Percentiles rank a stretch among this genome's conserved stretches.
These are phyloP conservation scores for Drosophila gaucha DNA, from an alignment of 2,888 invertebrate genomes.

Conservation along the genomic window DNA sequence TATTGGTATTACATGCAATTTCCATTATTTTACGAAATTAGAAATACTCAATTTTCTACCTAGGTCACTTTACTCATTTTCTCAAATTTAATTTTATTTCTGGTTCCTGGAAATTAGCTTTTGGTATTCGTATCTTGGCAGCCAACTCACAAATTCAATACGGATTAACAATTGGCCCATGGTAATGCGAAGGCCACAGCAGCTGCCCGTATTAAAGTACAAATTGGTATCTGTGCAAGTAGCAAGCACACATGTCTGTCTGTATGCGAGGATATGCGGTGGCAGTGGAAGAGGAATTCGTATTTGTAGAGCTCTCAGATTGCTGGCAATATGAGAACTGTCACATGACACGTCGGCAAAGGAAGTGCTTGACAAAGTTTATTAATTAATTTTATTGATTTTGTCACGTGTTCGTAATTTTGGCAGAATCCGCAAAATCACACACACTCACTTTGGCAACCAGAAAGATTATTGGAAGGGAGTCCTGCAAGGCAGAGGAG, in stretches of 20 bases:
- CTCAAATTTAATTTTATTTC: constrained; percentile 12
- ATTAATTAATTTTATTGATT: constrained; percentile 80
- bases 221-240: constrained; percentile 23
- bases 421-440: constrained; percentile 69
- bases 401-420: constrained; percentile 78
- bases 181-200: constrained; percentile 4
- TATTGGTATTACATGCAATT: no score
- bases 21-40: no score
- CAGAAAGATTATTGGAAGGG: neutral
- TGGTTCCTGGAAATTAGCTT: constrained; percentile 36
- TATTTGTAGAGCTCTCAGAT: constrained; percentile 27
- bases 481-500: neutral
- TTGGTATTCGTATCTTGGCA: constrained; percentile 39
- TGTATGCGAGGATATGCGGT: constrained; percentile 6
- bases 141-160: constrained; percentile 45
- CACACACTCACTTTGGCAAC: constrained; percentile 33
- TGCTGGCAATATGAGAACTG: constrained; percentile 64
- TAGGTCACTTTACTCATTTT: neutral
- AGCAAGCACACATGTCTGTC: constrained; percentile 15
- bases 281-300: constrained; percentile 8
- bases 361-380: constrained; percentile 77
- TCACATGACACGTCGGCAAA: constrained; percentile 67
- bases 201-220: constrained; percentile 2
- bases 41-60: neutral
- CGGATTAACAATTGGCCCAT: constrained; percentile 48